A percentile compares a stretch with the other conserved stretches of the same genome.
Conservation (phyloP, 1,140 invertebrate genomes). For the Lysiphlebus fabarum region DNA sequence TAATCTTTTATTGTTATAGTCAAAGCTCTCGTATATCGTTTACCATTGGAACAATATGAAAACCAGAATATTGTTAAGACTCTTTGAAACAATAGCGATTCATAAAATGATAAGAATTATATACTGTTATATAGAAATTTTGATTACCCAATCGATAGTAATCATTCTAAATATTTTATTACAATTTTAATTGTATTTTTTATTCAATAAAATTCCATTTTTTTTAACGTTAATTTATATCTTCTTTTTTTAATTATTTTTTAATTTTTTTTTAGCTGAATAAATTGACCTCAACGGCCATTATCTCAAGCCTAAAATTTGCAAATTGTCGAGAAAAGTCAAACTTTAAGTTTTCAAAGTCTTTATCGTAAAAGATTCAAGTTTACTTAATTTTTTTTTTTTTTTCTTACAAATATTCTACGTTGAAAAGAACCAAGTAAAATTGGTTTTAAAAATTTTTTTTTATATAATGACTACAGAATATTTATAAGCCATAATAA, state of each 20-base stretch:
- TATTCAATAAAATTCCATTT: neutral
- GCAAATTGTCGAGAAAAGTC: constrained; percentile 20
- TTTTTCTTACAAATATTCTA: neutral
- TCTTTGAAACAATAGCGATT: no score
- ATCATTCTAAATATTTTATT: neutral
- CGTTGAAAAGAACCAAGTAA: neutral
- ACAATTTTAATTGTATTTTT: constrained; percentile 7
- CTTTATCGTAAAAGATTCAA: constrained; percentile 20
- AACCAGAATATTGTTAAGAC: no score
- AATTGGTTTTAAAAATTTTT: no score
- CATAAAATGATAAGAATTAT: no score
- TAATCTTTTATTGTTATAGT: no score
- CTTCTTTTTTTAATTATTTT: constrained; percentile 1
- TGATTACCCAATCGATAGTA: no score
- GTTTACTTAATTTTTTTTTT: constrained; percentile 16
- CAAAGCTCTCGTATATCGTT: no score
- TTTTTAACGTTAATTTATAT: neutral
- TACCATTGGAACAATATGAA: no score
- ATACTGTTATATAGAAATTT: no score
- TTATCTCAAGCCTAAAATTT: constrained; percentile 11
- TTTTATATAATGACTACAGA: no score
- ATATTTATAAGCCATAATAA: no score
- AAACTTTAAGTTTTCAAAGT: constrained; percentile 12
- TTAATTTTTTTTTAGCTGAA: neutral
- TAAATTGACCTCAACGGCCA: neutral